Evolutionary conservation across 2,113 vertebrate species (phyloP).

Genomic region (Emberiza fucata): DNA sequence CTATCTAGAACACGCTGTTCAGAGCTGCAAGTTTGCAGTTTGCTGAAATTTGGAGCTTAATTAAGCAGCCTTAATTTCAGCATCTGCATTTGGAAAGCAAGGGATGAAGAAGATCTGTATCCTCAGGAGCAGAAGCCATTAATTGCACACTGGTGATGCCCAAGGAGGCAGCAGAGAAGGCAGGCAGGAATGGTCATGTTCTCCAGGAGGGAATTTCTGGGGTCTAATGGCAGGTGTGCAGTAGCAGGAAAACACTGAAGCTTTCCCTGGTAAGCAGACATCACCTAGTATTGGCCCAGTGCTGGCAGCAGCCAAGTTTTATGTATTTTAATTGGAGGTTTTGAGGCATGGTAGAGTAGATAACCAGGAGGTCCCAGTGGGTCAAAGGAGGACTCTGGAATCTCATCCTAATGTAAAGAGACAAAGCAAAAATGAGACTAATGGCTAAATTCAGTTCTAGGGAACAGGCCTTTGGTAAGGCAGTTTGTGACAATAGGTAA

Average conservation of each 20-base stretch:
- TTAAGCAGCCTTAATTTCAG: not conserved
- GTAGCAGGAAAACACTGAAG: not conserved
- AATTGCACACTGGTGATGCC: accelerated
- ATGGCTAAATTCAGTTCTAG: not conserved
- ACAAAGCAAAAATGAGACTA: not conserved
- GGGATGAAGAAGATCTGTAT: not conserved
- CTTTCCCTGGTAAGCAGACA: not conserved
- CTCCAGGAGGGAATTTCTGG: not conserved
- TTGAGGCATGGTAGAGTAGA: not conserved
- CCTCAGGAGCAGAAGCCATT: not conserved
- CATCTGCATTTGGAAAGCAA: not conserved
- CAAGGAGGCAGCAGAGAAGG: not conserved
- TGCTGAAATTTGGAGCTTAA: not conserved
- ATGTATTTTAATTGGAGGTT: not conserved
- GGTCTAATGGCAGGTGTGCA: not conserved
- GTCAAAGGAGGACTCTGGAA: not conserved
- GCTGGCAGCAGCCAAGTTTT: not conserved
- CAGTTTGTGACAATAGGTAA: not conserved
- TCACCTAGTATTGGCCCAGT: not conserved
- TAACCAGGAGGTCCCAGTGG: not conserved
- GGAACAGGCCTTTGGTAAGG: not conserved
- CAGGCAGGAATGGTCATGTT: not conserved
- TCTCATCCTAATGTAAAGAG: not conserved
- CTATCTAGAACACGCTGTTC: not conserved
- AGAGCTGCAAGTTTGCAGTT: not conserved